phyloP scores from a whole-genome alignment of 2,797 vertebrate species.

The Falco biarmicus region DNA sequence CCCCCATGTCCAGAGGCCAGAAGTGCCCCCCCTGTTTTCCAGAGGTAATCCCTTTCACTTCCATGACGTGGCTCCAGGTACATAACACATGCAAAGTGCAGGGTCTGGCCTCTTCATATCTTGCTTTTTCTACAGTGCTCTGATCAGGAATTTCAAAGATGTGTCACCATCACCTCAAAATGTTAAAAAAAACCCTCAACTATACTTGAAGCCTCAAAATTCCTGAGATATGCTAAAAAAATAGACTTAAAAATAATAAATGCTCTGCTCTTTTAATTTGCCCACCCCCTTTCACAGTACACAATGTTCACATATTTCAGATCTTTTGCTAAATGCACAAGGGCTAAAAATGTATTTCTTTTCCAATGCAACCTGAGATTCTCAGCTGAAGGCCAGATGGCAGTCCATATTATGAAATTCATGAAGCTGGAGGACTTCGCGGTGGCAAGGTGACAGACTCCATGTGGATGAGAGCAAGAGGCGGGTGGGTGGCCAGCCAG shows the following conservation, averaged over 20 bases:
- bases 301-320: background rate
- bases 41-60: background rate
- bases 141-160: background rate
- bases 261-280: background rate
- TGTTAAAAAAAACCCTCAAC: rapidly evolving
- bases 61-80: background rate
- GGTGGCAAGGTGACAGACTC: background rate
- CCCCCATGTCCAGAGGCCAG: background rate
- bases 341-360: background rate
- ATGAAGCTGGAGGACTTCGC: background rate
- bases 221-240: background rate
- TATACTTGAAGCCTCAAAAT: background rate
- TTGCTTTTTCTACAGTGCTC: background rate
- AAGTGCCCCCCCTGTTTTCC: background rate
- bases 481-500: background rate
- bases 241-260: background rate
- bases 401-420: background rate
- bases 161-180: background rate
- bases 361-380: background rate
- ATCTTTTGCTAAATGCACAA: background rate
- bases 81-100: background rate
- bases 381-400: background rate
- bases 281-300: background rate
- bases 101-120: background rate
- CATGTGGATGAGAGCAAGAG: background rate